Conservation (phyloP, 2,797 vertebrate genomes). For the Cottoperca gobio region DNA sequence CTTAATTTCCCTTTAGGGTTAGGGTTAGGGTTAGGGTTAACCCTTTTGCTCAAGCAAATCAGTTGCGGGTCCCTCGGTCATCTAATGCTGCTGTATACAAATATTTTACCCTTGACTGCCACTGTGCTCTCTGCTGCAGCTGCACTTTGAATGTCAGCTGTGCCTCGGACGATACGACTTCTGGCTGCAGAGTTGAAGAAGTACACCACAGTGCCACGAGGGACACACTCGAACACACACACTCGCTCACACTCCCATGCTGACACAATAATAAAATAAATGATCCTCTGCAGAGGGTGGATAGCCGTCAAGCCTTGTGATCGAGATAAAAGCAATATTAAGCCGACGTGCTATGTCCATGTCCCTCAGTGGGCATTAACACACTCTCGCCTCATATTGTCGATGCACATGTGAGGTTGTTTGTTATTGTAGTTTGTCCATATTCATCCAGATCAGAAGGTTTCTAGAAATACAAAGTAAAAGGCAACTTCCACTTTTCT, state of each 20-base stretch:
- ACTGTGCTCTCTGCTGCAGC: constrained; percentile 34
- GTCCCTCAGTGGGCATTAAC: constrained; percentile 15
- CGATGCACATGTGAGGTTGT: constrained; percentile 15
- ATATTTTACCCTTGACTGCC: constrained; percentile 38
- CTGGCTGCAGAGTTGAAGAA: constrained; percentile 20
- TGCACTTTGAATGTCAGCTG: constrained; percentile 52
- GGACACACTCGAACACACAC: background rate
- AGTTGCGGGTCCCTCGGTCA: background rate
- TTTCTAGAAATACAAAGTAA: constrained; percentile 3
- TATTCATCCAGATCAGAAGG: background rate
- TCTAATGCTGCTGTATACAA: constrained; percentile 29
- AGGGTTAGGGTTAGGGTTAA: too few relatives aligned
- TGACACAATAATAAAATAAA: constrained; percentile 47
- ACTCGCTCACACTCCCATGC: constrained; percentile 18
- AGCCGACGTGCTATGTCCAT: constrained; percentile 35
- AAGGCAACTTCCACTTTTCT: constrained; percentile 17
- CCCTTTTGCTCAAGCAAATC: constrained; percentile 11
- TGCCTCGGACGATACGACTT: background rate
- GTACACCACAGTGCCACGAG: constrained; percentile 7
- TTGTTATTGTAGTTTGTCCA: constrained; percentile 6
- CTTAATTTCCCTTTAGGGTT: constrained; percentile 35
- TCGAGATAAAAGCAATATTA: constrained; percentile 57
- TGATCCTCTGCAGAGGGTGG: constrained; percentile 45
- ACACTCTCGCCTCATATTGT: constrained; percentile 20
- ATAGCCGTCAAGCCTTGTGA: constrained; percentile 44